Evolutionary conservation across 2,888 invertebrate species (phyloP).

Genomic region (Rotaria sp.): DNA sequence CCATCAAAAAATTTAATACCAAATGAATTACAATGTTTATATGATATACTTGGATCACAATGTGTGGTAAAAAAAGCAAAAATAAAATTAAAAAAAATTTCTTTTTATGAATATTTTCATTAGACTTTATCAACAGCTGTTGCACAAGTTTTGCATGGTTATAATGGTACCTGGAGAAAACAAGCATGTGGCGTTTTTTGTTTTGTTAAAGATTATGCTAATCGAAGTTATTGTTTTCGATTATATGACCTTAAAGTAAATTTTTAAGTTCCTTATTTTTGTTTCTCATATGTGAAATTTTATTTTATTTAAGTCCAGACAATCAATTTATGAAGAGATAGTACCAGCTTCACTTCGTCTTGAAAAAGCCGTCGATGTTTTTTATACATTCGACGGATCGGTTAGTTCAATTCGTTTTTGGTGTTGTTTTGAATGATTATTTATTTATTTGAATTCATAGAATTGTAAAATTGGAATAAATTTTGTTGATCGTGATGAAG

Average conservation of each 20-base stretch:
- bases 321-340: background rate
- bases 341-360: background rate
- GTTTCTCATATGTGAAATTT: background rate
- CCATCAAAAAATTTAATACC: background rate
- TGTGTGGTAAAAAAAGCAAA: background rate
- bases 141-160: background rate
- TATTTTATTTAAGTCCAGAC: background rate
- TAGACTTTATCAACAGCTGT: slow-evolving; percentile 25
- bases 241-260: slow-evolving; percentile 19
- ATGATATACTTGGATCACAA: background rate
- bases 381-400: slow-evolving; percentile 21
- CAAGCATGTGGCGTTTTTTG: slow-evolving; percentile 20
- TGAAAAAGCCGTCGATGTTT: background rate
- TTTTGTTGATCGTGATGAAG: slow-evolving; percentile 23
- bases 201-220: slow-evolving; percentile 19
- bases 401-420: background rate
- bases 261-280: background rate
- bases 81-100: background rate
- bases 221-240: slow-evolving; percentile 27
- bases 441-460: background rate
- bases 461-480: slow-evolving; percentile 24
- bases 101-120: too few relatives aligned
- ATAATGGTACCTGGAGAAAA: background rate
- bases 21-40: background rate
- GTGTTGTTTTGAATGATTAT: too few relatives aligned